A percentile compares a stretch with the other conserved stretches of the same genome.
These are phyloP conservation scores for Eulemur coronatus DNA, from an alignment of 2,797 vertebrate genomes.

Conservation along the genomic window DNA sequence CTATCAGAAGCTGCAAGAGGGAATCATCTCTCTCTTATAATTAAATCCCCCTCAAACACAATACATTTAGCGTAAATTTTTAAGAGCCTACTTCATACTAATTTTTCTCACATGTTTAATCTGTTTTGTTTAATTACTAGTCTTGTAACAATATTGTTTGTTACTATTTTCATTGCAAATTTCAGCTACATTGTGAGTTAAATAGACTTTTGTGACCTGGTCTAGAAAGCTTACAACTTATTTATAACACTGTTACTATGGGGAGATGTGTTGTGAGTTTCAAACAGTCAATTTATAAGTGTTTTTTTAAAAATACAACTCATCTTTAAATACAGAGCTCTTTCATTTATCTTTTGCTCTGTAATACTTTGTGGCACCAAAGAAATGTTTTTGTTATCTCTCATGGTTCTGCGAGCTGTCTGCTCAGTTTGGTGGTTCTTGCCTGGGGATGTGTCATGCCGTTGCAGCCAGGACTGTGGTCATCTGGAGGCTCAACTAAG, in stretches of 20 bases:
- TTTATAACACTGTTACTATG: slow-evolving; percentile 26
- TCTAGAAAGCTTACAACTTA: background rate
- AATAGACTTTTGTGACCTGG: slow-evolving; percentile 27
- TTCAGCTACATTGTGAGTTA: background rate
- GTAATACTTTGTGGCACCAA: background rate
- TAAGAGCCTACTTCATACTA: background rate
- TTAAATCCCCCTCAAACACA: background rate
- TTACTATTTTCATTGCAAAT: slow-evolving; percentile 35
- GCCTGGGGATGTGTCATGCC: background rate
- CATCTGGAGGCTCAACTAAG: background rate
- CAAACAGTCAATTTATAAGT: background rate
- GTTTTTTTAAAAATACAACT: background rate
- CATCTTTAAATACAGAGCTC: background rate
- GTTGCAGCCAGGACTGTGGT: background rate
- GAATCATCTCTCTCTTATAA: background rate
- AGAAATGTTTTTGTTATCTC: background rate
- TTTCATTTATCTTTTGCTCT: background rate
- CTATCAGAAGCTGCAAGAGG: background rate
- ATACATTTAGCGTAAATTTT: background rate
- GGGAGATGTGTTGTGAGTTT: background rate
- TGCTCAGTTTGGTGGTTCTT: background rate
- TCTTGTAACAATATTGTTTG: background rate
- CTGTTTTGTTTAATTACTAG: slow-evolving; percentile 44
- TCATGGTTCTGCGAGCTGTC: background rate
- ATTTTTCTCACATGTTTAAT: slow-evolving; percentile 28